Percentiles rank a stretch among this genome's conserved stretches.
Evolutionary conservation across 1,140 invertebrate species (phyloP).

Genomic region (Saxidomus purpurata): DNA sequence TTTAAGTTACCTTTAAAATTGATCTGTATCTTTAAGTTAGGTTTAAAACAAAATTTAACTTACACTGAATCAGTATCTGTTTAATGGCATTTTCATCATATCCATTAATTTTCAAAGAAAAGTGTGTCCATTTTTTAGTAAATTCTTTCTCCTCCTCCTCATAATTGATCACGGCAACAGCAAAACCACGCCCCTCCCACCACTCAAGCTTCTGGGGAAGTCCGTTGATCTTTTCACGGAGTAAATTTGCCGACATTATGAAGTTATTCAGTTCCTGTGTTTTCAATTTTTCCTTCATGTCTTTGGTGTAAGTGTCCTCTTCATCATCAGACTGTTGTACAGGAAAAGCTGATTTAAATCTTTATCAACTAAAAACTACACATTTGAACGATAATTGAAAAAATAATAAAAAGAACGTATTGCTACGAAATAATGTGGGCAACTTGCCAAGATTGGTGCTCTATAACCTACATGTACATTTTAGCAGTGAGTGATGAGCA

Average conservation of each 20-base stretch:
- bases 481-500: too few species aligned
- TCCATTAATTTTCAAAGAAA: slow-evolving; percentile 70
- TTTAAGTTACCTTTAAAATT: too few species aligned
- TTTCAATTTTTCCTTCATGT: background rate
- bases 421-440: too few species aligned
- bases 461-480: too few species aligned
- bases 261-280: slow-evolving; percentile 36
- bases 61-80: slow-evolving; percentile 72
- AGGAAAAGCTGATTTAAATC: background rate
- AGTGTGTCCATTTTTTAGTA: slow-evolving; percentile 66
- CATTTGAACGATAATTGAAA: too few species aligned
- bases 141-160: slow-evolving; percentile 62
- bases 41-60: too few species aligned
- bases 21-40: too few species aligned
- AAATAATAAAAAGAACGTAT: too few species aligned
- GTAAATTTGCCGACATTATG: slow-evolving; percentile 45
- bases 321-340: slow-evolving; percentile 29
- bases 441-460: too few species aligned
- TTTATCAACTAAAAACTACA: too few species aligned
- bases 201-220: slow-evolving; percentile 71
- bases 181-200: slow-evolving; percentile 73
- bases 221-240: slow-evolving; percentile 56
- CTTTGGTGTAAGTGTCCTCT: background rate
- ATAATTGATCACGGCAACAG: slow-evolving; percentile 72
- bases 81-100: slow-evolving; percentile 65